Conservation (phyloP, 2,113 vertebrate genomes). For the Camelus bactrianus region DNA sequence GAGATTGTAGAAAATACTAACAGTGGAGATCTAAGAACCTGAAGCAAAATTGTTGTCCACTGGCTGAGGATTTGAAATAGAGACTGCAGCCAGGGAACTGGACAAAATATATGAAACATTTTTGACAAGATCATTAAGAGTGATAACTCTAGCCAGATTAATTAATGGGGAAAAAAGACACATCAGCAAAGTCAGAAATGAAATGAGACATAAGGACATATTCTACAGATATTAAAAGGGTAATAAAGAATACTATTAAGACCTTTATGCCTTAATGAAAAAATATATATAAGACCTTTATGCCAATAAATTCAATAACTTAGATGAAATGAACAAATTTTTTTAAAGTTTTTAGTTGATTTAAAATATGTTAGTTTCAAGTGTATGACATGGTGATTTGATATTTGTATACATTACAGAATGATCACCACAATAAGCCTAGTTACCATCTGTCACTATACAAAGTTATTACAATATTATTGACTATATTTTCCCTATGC, state of each 20-base stretch:
- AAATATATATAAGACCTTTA: neutral
- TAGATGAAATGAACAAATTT: neutral
- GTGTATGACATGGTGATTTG: too few relatives aligned
- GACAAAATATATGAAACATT: neutral
- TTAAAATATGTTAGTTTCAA: too few relatives aligned
- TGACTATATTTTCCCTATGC: too few relatives aligned
- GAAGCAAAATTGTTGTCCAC: neutral
- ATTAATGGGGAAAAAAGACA: neutral
- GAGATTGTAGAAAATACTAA: neutral
- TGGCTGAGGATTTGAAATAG: neutral
- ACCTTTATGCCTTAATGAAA: neutral
- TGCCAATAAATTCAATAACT: neutral
- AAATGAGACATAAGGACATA: neutral
- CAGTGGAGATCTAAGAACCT: neutral
- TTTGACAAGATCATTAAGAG: neutral
- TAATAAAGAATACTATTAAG: neutral
- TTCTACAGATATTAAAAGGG: neutral
- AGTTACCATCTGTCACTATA: too few relatives aligned
- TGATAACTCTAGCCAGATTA: neutral
- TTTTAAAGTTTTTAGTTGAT: too few relatives aligned
- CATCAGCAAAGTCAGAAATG: neutral
- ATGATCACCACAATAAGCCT: too few relatives aligned
- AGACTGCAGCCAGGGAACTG: neutral
- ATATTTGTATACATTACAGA: too few relatives aligned
- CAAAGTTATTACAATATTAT: too few relatives aligned